Percentiles rank a stretch among this genome's conserved stretches.
Evolutionary conservation across 2,113 vertebrate species (phyloP).

Genomic region (Illadopsis cleaveri): DNA sequence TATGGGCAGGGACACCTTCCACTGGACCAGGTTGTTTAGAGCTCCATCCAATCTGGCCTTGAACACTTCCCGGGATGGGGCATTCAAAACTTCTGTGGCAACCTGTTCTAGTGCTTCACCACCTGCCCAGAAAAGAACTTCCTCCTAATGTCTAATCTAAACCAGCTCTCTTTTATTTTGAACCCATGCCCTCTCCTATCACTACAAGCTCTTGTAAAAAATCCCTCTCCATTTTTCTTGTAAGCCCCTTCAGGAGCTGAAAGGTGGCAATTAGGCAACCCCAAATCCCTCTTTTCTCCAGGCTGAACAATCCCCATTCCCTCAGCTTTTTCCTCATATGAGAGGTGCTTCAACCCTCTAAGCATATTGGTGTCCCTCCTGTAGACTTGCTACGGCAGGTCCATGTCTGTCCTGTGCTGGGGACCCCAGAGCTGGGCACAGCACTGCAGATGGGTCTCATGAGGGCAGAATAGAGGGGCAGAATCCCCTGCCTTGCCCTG

Average conservation of each 20-base stretch:
- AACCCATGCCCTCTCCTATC: not conserved
- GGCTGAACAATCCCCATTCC: not conserved
- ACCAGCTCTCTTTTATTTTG: not conserved
- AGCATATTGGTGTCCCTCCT: not conserved
- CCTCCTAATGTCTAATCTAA: not conserved
- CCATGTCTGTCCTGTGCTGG: not conserved
- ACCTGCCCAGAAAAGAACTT: not conserved
- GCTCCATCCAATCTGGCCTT: fast-evolving
- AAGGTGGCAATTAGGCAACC: fast-evolving
- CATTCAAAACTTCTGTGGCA: not conserved
- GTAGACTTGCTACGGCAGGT: not conserved
- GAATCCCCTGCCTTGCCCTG: not conserved
- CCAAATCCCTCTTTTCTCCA: not conserved
- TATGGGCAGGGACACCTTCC: not conserved
- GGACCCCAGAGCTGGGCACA: not conserved
- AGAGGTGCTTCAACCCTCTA: not conserved
- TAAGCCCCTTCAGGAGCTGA: not conserved
- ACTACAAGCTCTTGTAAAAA: not conserved
- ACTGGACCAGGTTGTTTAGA: not conserved
- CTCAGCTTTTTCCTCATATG: fast-evolving
- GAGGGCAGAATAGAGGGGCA: not conserved
- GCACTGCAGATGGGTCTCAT: not conserved
- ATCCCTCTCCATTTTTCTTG: not conserved
- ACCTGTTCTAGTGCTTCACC: not conserved
- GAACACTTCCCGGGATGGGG: not conserved